These are phyloP conservation scores for Drosophila equinoxialis DNA, from an alignment of 1,140 invertebrate genomes.

Conservation along the genomic window DNA sequence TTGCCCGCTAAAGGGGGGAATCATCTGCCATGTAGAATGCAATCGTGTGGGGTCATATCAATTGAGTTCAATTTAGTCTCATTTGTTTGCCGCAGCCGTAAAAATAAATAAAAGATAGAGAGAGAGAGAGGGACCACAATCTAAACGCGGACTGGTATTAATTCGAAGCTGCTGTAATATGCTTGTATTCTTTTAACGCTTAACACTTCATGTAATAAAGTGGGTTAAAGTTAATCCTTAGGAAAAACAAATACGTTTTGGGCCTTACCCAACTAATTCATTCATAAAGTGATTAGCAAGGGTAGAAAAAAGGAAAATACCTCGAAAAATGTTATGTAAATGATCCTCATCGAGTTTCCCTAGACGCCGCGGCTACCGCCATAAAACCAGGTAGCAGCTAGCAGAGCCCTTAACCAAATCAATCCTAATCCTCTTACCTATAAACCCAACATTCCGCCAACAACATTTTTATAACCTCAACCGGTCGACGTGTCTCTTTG, in stretches of 20 bases:
- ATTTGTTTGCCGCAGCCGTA: slow-evolving; percentile 48
- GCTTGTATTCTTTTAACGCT: slow-evolving; percentile 29
- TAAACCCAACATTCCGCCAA: slow-evolving; percentile 47
- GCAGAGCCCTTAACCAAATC: slow-evolving; percentile 28
- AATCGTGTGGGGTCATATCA: slow-evolving; percentile 76
- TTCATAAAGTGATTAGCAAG: slow-evolving; percentile 49
- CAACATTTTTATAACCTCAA: slow-evolving; percentile 56
- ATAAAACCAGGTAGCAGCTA: slow-evolving; percentile 27
- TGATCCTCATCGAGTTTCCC: background rate
- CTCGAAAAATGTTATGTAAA: slow-evolving; percentile 45
- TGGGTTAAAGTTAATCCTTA: slow-evolving; percentile 41
- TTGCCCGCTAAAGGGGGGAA: background rate
- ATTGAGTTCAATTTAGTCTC: slow-evolving; percentile 80
- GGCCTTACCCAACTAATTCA: slow-evolving; percentile 25
- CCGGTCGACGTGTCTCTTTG: slow-evolving; percentile 58
- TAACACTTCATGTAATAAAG: background rate
- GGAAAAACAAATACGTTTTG: slow-evolving; percentile 30
- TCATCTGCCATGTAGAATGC: slow-evolving; percentile 23
- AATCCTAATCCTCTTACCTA: slow-evolving; percentile 50
- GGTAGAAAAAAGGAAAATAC: background rate
- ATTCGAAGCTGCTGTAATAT: slow-evolving; percentile 39
- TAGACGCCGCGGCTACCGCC: slow-evolving; percentile 24
- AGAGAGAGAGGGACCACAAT: slow-evolving; percentile 1
- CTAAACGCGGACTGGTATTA: background rate
- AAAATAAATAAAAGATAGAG: slow-evolving; percentile 27